These are phyloP conservation scores for Drosophila kuntzei DNA, from an alignment of 2,888 invertebrate species.

Conservation along the genomic window DNA sequence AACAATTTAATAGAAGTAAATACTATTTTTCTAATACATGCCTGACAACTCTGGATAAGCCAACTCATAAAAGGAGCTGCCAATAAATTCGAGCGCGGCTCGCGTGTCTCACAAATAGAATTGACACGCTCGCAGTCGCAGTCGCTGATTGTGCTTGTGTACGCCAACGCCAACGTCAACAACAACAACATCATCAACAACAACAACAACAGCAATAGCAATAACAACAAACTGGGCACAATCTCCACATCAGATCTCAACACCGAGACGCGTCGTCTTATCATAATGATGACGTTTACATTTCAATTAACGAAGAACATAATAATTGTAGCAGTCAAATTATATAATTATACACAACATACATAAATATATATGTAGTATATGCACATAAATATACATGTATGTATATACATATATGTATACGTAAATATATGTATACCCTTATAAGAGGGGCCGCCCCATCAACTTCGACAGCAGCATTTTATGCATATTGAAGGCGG, in stretches of 20 bases:
- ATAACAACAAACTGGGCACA: slow-evolving; percentile 8
- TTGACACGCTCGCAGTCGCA: slow-evolving; percentile 68
- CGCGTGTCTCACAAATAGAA: slow-evolving; percentile 38
- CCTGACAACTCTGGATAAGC: slow-evolving; percentile 2
- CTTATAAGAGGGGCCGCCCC: slow-evolving; percentile 13
- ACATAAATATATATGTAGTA: background rate
- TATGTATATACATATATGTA: background rate
- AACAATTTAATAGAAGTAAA: too few species aligned
- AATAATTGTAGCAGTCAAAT: slow-evolving; percentile 82
- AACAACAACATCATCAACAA: slow-evolving; percentile 17
- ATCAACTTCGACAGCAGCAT: slow-evolving; percentile 42
- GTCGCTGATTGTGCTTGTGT: slow-evolving; percentile 51
- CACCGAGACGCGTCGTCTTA: slow-evolving; percentile 56
- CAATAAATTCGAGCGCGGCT: slow-evolving; percentile 15
- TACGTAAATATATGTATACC: background rate
- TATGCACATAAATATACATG: too few species aligned
- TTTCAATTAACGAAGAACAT: slow-evolving; percentile 81
- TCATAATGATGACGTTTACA: slow-evolving; percentile 82
- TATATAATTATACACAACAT: slow-evolving; percentile 77
- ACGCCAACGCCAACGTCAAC: slow-evolving; percentile 34
- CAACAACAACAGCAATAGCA: background rate
- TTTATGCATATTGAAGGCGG: slow-evolving; percentile 56
- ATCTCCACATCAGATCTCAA: slow-evolving; percentile 30
- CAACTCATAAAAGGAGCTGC: slow-evolving; percentile 13
- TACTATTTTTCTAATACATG: background rate